phyloP scores from a whole-genome alignment of 2,888 invertebrate species.

The Sphecodes monilicornis region DNA sequence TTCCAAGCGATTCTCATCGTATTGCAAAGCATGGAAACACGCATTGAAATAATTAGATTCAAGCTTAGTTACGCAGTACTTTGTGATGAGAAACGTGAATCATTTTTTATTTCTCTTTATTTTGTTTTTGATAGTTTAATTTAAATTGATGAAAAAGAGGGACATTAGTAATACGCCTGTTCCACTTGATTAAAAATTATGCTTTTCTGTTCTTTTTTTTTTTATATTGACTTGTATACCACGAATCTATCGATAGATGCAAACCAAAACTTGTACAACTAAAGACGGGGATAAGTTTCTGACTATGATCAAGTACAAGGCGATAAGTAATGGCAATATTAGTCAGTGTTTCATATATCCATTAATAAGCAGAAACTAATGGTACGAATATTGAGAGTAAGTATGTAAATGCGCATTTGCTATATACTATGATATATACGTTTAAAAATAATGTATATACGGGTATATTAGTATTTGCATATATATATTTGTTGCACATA shows the following conservation, averaged over 20 bases:
- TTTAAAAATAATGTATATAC: conserved; percentile 45
- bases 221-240: conserved; percentile 41
- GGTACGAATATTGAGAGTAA: conserved; percentile 28
- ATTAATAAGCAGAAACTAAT: conserved; percentile 42
- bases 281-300: conserved; percentile 47
- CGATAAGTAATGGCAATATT: conserved; percentile 70
- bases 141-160: conserved; percentile 14
- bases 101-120: neutral
- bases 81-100: neutral
- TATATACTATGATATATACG: conserved; percentile 20
- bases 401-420: conserved; percentile 41
- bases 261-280: conserved; percentile 57
- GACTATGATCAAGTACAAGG: conserved; percentile 62
- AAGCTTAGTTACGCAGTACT: neutral
- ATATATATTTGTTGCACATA: conserved; percentile 38
- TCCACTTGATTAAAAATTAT: conserved; percentile 20
- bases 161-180: conserved; percentile 12
- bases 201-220: conserved; percentile 12
- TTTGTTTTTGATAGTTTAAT: neutral
- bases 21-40: neutral
- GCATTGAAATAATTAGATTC: conserved; percentile 9
- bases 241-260: conserved; percentile 69
- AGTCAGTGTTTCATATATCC: conserved; percentile 58
- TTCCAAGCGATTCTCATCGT: conserved; percentile 31
- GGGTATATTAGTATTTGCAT: conserved; percentile 41